Conservation (phyloP, 2,113 vertebrate genomes). For the Okapia johnstoni region DNA sequence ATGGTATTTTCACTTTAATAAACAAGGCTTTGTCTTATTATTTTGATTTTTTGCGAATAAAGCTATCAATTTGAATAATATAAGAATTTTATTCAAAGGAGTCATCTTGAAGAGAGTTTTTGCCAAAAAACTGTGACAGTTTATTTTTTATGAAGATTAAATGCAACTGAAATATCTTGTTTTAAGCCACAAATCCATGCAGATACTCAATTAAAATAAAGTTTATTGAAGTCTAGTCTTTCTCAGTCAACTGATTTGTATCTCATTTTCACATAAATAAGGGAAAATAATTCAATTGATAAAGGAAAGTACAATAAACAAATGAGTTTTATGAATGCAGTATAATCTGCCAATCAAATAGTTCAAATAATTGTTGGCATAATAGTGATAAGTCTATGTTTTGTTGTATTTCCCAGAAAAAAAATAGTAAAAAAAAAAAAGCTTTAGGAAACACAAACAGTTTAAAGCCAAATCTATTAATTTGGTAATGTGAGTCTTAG, state of each 20-base stretch:
- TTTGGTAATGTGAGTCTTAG: neutral
- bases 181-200: neutral
- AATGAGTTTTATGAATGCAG: neutral
- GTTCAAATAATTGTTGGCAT: neutral
- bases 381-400: neutral
- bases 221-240: neutral
- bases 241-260: neutral
- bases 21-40: neutral
- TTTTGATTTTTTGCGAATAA: neutral
- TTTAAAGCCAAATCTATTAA: neutral
- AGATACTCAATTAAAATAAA: neutral
- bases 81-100: neutral
- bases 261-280: neutral
- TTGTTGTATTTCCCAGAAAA: neutral
- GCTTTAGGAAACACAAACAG: neutral
- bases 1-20: neutral
- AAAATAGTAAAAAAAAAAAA: neutral
- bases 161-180: neutral
- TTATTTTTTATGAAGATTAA: neutral
- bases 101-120: neutral
- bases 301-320: neutral
- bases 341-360: neutral
- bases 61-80: neutral
- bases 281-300: neutral
- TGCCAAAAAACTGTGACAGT: neutral